A percentile compares a stretch with the other conserved stretches of the same genome.
phyloP scores from a whole-genome alignment of 2,113 vertebrate species.

The Proteles cristata region DNA sequence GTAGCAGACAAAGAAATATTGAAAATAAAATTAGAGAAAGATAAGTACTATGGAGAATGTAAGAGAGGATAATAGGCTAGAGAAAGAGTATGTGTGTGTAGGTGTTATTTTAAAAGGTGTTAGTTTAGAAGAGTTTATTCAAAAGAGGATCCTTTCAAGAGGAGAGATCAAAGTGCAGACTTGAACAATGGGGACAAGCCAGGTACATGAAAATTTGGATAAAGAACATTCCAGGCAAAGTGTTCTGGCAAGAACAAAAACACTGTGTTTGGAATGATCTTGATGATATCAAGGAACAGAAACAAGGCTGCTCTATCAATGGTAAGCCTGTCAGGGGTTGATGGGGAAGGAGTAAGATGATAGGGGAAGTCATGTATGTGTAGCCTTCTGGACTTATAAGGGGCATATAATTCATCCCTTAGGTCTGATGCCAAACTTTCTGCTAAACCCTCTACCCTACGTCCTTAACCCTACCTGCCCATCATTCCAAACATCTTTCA shows the following conservation, averaged over 20 bases:
- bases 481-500: not conserved
- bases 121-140: too few species aligned
- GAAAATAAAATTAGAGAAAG: not conserved
- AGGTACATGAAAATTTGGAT: not conserved
- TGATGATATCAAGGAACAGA: not conserved
- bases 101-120: not conserved
- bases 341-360: accelerated
- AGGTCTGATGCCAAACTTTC: not conserved
- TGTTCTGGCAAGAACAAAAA: not conserved
- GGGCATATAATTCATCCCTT: not conserved
- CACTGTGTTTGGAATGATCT: not conserved
- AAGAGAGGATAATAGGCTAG: not conserved
- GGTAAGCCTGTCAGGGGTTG: not conserved
- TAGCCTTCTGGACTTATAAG: not conserved
- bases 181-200: not conserved
- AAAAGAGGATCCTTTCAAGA: not conserved
- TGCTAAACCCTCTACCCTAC: not conserved
- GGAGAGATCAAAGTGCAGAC: not conserved
- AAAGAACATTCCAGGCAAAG: not conserved
- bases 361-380: not conserved
- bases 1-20: not conserved
- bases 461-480: not conserved
- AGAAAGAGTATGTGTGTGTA: not conserved
- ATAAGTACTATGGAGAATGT: not conserved
- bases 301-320: not conserved